Percentiles rank a stretch among this genome's conserved stretches.
These are phyloP conservation scores for Ashinkailepas kermadecensis DNA, from an alignment of 2,888 invertebrate genomes.

Conservation along the genomic window DNA sequence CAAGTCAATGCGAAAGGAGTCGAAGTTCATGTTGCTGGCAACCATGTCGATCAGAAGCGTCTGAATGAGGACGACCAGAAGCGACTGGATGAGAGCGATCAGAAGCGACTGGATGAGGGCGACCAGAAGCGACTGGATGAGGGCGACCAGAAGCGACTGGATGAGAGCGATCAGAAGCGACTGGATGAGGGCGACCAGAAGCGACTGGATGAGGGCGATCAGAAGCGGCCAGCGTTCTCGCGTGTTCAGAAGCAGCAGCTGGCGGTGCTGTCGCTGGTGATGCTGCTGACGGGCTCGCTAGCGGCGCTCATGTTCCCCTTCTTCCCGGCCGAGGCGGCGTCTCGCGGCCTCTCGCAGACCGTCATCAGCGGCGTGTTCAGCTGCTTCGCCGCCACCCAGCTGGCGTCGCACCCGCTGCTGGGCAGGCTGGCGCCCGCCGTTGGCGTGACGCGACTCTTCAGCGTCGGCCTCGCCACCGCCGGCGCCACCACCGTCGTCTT, in stretches of 20 bases:
- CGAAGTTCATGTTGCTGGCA: too few relatives aligned
- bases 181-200: not conserved
- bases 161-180: not conserved
- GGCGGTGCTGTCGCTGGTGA: not conserved
- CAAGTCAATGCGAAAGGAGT: too few relatives aligned
- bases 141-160: not conserved
- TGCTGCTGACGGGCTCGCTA: not conserved
- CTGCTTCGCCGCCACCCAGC: not conserved
- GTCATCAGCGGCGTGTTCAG: conserved; percentile 6
- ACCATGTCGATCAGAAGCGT: too few relatives aligned
- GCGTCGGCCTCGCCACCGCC: not conserved
- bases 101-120: not conserved
- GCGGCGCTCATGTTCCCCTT: not conserved
- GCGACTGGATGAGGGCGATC: not conserved
- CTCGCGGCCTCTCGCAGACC: not conserved
- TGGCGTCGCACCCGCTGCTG: not conserved
- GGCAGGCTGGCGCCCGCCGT: not conserved
- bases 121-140: too few relatives aligned
- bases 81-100: not conserved
- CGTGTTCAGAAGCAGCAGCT: not conserved
- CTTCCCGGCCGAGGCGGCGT: not conserved
- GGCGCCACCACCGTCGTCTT: not conserved
- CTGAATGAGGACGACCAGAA: not conserved
- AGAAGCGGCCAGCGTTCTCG: not conserved
- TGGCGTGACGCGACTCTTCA: not conserved